These are phyloP conservation scores for Phaedon cochleariae DNA, from an alignment of 2,888 invertebrate genomes.

Conservation along the genomic window DNA sequence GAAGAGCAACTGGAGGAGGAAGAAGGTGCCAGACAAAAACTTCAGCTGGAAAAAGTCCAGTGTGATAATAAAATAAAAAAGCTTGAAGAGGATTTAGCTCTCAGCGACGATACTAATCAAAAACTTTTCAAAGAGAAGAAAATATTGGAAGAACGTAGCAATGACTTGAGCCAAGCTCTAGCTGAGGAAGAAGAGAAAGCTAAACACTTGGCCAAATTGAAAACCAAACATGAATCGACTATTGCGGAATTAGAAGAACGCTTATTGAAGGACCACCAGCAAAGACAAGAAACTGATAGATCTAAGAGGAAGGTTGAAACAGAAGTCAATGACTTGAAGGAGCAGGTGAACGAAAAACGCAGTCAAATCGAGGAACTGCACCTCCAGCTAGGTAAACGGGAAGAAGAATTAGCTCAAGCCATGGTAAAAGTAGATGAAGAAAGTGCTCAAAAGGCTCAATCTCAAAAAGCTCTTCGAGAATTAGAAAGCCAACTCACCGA, in stretches of 20 bases:
- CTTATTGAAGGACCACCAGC: conserved; percentile 92
- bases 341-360: conserved; percentile 91
- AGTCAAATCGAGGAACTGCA: conserved; percentile 93
- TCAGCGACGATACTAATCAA: conserved; percentile 90
- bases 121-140: conserved; percentile 96
- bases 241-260: conserved; percentile 95
- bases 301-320: conserved; percentile 90
- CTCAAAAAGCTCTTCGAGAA: conserved; percentile 90
- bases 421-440: conserved; percentile 95
- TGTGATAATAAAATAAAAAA: conserved; percentile 95
- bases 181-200: conserved; percentile 99
- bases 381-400: conserved; percentile 83
- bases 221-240: conserved; percentile 94
- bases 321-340: conserved; percentile 89
- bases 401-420: conserved; percentile 91
- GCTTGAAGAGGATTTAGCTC: conserved; percentile 91
- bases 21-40: conserved; percentile 93
- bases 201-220: conserved; percentile 90
- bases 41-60: conserved; percentile 96
- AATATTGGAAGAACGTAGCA: conserved; percentile 88
- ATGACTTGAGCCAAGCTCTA: conserved; percentile 89
- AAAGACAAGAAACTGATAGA: conserved; percentile 92
- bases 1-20: conserved; percentile 98
- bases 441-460: conserved; percentile 81
- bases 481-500: conserved; percentile 93